phyloP scores from a whole-genome alignment of 2,888 invertebrate genomes.

The Ischnura elegans region DNA sequence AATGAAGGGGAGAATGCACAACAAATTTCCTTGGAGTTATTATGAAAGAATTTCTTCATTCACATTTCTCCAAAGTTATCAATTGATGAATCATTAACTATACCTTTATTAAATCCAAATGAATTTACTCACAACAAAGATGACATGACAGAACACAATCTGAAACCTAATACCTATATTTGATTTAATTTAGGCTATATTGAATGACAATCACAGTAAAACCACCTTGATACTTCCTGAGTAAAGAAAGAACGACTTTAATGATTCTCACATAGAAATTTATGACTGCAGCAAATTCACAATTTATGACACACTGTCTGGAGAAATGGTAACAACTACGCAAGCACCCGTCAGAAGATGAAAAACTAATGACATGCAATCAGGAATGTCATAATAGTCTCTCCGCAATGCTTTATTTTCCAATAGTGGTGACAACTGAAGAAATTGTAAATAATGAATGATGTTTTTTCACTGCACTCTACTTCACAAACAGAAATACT shows the following conservation, averaged over 20 bases:
- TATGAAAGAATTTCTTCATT: not conserved
- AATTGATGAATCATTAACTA: not conserved
- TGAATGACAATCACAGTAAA: slow-evolving; percentile 40
- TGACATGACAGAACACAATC: not conserved
- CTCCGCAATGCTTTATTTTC: too few relatives aligned
- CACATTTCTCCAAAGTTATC: not conserved
- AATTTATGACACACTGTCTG: too few relatives aligned
- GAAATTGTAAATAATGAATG: too few relatives aligned
- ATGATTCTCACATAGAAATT: too few relatives aligned
- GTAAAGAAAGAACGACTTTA: not conserved
- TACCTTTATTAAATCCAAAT: not conserved
- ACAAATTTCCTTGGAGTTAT: not conserved
- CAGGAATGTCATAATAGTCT: too few relatives aligned
- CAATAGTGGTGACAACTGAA: too few relatives aligned
- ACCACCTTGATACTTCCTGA: slow-evolving; percentile 57
- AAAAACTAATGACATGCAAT: too few relatives aligned
- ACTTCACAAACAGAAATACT: too few relatives aligned
- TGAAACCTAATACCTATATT: not conserved
- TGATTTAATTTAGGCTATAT: not conserved
- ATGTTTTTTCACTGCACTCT: too few relatives aligned
- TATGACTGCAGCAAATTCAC: too few relatives aligned
- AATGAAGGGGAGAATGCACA: not conserved
- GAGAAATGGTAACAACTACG: too few relatives aligned
- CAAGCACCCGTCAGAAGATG: too few relatives aligned
- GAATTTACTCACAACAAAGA: not conserved